Conservation (phyloP, 2,113 vertebrate genomes). For the Talpa occidentalis region DNA sequence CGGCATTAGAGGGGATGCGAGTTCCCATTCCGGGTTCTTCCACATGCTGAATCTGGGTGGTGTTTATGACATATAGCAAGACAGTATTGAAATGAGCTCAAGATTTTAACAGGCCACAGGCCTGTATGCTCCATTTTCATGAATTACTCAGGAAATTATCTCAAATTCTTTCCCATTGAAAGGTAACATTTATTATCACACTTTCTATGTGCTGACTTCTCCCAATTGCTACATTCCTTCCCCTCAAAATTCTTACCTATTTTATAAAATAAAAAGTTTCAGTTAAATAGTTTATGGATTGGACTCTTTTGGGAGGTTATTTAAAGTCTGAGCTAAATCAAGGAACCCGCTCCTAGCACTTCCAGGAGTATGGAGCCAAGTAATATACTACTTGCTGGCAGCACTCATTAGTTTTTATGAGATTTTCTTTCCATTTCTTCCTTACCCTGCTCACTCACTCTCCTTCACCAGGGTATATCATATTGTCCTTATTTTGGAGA, state of each 20-base stretch:
- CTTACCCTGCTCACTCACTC: not conserved
- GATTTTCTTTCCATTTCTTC: conserved; percentile 30
- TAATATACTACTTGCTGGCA: not conserved
- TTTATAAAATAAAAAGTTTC: conserved; percentile 45
- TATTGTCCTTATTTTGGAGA: not conserved
- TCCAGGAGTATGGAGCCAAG: not conserved
- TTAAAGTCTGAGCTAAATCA: conserved; percentile 52
- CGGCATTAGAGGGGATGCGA: not conserved
- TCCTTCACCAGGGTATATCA: not conserved
- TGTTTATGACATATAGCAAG: not conserved
- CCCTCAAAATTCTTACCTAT: not conserved
- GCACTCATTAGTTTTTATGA: conserved; percentile 10
- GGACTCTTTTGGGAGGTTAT: conserved; percentile 49
- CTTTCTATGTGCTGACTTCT: conserved; percentile 21
- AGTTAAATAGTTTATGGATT: not conserved
- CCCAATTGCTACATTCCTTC: not conserved
- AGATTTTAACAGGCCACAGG: not conserved
- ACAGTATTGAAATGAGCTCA: not conserved
- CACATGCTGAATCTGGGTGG: not conserved
- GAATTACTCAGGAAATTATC: not conserved
- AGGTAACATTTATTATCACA: not conserved
- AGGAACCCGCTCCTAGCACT: not conserved
- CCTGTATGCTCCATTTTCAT: not conserved
- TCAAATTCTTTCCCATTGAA: not conserved
- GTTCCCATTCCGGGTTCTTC: not conserved